Evolutionary conservation across 2,797 vertebrate species (phyloP).

Genomic region (Cossypha caffra): DNA sequence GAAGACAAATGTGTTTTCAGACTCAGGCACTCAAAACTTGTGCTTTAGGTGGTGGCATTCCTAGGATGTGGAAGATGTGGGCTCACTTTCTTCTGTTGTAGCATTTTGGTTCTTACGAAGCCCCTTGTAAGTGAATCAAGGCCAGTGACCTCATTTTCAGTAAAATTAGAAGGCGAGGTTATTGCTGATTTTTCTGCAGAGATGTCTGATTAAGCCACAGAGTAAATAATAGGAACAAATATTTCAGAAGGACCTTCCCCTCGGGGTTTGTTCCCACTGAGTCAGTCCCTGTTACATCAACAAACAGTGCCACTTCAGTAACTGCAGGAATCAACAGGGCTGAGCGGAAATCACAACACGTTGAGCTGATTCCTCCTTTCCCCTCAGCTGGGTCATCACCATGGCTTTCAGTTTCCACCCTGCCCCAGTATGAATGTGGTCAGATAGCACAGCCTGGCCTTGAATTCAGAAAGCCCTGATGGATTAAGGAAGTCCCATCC

Average conservation of each 20-base stretch:
- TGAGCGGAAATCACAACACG: neutral
- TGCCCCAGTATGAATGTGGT: neutral
- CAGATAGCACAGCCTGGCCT: neutral
- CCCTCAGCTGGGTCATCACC: neutral
- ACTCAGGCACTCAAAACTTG: neutral
- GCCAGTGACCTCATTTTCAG: constrained; percentile 19
- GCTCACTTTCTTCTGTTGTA: neutral
- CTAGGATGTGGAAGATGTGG: neutral
- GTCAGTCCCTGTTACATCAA: constrained; percentile 42
- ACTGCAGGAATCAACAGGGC: neutral
- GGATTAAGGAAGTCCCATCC: neutral
- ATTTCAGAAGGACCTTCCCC: constrained; percentile 42
- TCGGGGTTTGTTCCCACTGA: constrained; percentile 50
- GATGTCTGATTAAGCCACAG: constrained; percentile 31
- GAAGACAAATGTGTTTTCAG: neutral
- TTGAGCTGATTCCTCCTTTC: neutral
- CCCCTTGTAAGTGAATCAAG: neutral
- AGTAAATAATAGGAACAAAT: constrained; percentile 51
- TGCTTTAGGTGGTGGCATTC: neutral
- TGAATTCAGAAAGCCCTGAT: neutral
- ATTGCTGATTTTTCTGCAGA: constrained; percentile 2
- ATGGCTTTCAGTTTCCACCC: neutral
- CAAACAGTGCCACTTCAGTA: constrained; percentile 11
- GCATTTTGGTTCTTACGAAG: neutral
- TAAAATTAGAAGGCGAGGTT: neutral